Evolutionary conservation across 1,140 invertebrate genomes (phyloP), one percentile per base, ranked within the genome.

Genomic region (Camponotus vicinus): DNA sequence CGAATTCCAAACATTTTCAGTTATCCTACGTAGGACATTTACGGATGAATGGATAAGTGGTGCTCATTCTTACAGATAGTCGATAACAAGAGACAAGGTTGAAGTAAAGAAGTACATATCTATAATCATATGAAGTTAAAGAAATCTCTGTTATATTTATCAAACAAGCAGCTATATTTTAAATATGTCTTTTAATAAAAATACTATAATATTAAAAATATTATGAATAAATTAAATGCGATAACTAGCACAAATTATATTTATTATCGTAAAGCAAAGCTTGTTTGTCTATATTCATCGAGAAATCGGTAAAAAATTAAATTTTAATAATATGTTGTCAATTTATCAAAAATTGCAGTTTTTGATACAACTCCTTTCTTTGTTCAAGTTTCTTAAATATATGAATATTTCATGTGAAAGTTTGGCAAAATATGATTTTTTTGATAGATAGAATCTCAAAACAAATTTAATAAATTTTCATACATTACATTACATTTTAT

Each of bases 21-120:
- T 82, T 83, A 83, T 34, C 79, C 11, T 73, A 2, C 18, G 55
- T 40, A 37, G 69, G 13, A 2, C 37, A 61, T 9, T 83, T 83
- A 83, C 21, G 32, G n/a, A 5, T 61, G 11, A 49, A 63, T 49
- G 79, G 55, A 83, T 63, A 83, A 27, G 13, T 13, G 8, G 79
- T 49, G 57, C 27, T 5, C 69, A 37, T 27, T 49, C 13, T 61
- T 83, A 45, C 7, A 75, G 55, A 61, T 63, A 13, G 69, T 83
- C 69, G 79, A 63, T 83, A 83, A 83, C 69, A 11, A 0, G 11
- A 75, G 40, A 11, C 21, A 75, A 61, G 63, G 3, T 61, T 34
- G 27, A 37, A 42, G 7, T 21, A 8, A 52, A 18, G 15, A 40
- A 66, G 18, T 80, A 34, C n/a, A 69, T 49, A 34, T 80, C 15